These are phyloP conservation scores for Hyles vespertilio DNA, from an alignment of 1,140 invertebrate genomes.

Conservation along the genomic window DNA sequence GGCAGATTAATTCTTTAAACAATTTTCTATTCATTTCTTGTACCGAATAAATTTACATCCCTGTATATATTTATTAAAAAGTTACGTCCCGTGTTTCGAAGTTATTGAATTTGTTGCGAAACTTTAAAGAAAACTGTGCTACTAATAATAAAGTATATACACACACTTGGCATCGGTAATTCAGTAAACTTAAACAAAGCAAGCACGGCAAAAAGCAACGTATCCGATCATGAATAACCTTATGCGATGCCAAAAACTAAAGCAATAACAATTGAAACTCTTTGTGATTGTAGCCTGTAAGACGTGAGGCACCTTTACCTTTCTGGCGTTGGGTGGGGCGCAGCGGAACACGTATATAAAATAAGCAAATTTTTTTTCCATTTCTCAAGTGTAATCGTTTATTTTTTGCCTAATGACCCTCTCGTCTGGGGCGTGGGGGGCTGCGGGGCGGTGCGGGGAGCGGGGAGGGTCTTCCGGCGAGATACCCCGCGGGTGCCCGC, in stretches of 20 bases:
- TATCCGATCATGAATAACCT: conserved; percentile 21
- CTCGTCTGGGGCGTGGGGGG: conserved; percentile 25
- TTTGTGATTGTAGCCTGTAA: background rate
- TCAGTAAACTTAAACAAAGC: conserved; percentile 2
- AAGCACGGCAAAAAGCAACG: conserved; percentile 3
- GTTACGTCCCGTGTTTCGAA: too few species aligned
- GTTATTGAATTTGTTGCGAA: too few species aligned
- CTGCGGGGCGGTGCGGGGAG: conserved; percentile 9
- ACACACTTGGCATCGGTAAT: conserved; percentile 1
- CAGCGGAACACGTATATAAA: conserved; percentile 10
- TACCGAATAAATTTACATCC: too few species aligned
- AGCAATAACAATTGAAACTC: conserved; percentile 25
- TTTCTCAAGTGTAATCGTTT: conserved; percentile 42
- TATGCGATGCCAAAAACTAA: conserved; percentile 19
- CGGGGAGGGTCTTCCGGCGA: conserved; percentile 29
- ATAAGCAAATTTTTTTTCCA: conserved; percentile 24
- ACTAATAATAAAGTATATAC: too few species aligned
- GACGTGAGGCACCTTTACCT: background rate
- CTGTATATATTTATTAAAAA: too few species aligned
- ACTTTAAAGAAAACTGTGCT: too few species aligned
- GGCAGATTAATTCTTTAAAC: background rate
- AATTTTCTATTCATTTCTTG: background rate
- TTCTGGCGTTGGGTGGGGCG: background rate
- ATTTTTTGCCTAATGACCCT: conserved; percentile 55
- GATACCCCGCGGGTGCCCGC: conserved; percentile 28